A percentile compares a stretch with the other conserved stretches of the same genome.
Conservation (phyloP, 2,113 vertebrate genomes). For the Labeo catla region DNA sequence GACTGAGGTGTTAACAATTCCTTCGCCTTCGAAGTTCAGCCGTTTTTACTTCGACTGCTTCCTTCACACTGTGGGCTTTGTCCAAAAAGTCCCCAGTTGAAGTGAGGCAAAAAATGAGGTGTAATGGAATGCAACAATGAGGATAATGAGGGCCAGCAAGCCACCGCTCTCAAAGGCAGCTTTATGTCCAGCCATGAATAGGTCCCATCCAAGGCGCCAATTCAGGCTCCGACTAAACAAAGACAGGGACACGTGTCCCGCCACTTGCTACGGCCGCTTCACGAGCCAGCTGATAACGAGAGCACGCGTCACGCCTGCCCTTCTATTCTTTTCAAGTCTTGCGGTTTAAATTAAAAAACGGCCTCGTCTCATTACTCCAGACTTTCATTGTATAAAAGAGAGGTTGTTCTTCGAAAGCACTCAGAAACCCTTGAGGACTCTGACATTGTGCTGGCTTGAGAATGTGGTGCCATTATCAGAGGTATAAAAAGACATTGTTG, state of each 20-base stretch:
- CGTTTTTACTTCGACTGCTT: slow-evolving; percentile 13
- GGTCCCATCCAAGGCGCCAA: slow-evolving; percentile 22
- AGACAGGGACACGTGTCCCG: slow-evolving; percentile 50
- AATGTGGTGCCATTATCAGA: background rate
- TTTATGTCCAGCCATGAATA: slow-evolving; percentile 52
- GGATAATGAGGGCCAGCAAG: slow-evolving; percentile 45
- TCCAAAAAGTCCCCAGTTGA: slow-evolving; percentile 11
- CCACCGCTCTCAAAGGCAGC: slow-evolving; percentile 39
- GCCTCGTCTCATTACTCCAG: background rate
- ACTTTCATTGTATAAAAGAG: slow-evolving; percentile 24
- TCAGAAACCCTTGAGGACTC: background rate
- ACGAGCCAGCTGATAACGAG: slow-evolving; percentile 38
- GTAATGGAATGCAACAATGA: slow-evolving; percentile 50
- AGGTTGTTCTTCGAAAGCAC: background rate
- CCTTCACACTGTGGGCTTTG: slow-evolving; percentile 39
- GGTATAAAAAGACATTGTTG: background rate
- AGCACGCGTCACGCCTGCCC: background rate
- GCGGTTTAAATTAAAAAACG: slow-evolving; percentile 42
- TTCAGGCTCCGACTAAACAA: slow-evolving; percentile 34
- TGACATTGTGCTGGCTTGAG: background rate
- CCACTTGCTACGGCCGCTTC: slow-evolving; percentile 29
- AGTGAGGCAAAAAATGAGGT: slow-evolving; percentile 43
- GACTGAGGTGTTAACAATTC: background rate
- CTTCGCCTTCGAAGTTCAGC: background rate
- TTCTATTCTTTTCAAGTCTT: slow-evolving; percentile 48